Base-by-base conservation (phyloP, 2,797 vertebrate species). In the Miichthys miiuy region DNA sequence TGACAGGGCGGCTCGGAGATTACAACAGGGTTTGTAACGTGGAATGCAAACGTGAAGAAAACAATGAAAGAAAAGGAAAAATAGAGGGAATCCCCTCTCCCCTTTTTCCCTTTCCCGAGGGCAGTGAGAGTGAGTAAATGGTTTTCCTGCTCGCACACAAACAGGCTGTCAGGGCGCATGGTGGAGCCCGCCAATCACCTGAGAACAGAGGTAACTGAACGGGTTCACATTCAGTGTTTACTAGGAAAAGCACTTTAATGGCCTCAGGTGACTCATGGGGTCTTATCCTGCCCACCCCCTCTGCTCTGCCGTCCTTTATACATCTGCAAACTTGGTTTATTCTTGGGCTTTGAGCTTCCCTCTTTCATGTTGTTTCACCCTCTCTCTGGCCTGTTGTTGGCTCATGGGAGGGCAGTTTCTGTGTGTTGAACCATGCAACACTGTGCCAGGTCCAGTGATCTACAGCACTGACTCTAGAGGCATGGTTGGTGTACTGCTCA, bases 141-240 rank as follows among this genome's bases (percentile, higher is more conserved):
- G 75, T n/a, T 79, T 87, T 47, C 62, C 57, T 63, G 30, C 48
- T 83, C 3, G n/a, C 46, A 54, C 72, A 86, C 82, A 88, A 85
- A 83, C 72, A 1, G 68, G 25, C 72, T 83, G 88, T 88, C 89
- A 81, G 75, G 73, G 68, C 6, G 16, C 60, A 88, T 89, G 79
- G 66, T 25, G 73, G 17, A 71, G 56, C 52, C 75, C 10, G 87
- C 81, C 87, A 88, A 80, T 92, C 90, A 92, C 60, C 64, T 23
- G 63, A 72, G n/a, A 66, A 48, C 46, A 9, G 41, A 63, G 69
- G 52, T 50, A 72, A 69, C 38, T 13, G 63, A 80, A 73, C 3
- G 1, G 75, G 41, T 47, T 55, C 1, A 20, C 66, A 51, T 57
- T 67, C 5, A 18, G 23, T 16, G n/a, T 42, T 47, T 30, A 85